A percentile compares a stretch with the other conserved stretches of the same genome.
Evolutionary conservation across 1,140 invertebrate genomes (phyloP).

Genomic region (Drosophila sucinea): DNA sequence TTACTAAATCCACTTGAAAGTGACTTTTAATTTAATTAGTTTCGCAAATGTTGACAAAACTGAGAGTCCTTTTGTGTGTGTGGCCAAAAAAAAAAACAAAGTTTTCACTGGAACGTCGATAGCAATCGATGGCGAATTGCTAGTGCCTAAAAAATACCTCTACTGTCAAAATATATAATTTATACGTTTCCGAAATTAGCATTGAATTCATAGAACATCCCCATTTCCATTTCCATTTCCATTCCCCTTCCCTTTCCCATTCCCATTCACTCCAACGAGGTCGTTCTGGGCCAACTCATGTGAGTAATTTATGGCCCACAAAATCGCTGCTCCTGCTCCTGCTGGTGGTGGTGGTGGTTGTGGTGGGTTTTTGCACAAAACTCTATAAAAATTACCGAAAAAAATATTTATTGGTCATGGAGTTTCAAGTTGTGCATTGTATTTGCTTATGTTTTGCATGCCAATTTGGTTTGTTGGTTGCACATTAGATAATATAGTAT

Average conservation of each 20-base stretch:
- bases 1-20: conserved; percentile 5
- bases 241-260: neutral
- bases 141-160: conserved; percentile 13
- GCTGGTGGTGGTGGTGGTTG: conserved; percentile 8
- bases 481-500: conserved; percentile 48
- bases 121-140: conserved; percentile 29
- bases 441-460: conserved; percentile 36
- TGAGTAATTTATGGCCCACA: conserved; percentile 74
- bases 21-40: conserved; percentile 69
- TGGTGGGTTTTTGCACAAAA: conserved; percentile 38
- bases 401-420: conserved; percentile 40
- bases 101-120: conserved; percentile 47
- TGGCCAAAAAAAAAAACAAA: conserved; percentile 22
- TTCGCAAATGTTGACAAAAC: conserved; percentile 52
- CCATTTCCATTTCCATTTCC: neutral
- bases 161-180: conserved; percentile 72
- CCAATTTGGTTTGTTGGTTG: conserved; percentile 59
- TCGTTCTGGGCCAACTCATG: conserved; percentile 78
- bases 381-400: conserved; percentile 45
- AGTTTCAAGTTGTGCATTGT: conserved; percentile 33
- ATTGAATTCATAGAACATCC: conserved; percentile 51
- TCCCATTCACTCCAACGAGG: conserved; percentile 38
- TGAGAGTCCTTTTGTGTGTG: conserved; percentile 46
- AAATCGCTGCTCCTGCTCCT: conserved; percentile 51
- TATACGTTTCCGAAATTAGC: conserved; percentile 70